phyloP scores from a whole-genome alignment of 2,113 vertebrate genomes.

The Elephas maximus region DNA sequence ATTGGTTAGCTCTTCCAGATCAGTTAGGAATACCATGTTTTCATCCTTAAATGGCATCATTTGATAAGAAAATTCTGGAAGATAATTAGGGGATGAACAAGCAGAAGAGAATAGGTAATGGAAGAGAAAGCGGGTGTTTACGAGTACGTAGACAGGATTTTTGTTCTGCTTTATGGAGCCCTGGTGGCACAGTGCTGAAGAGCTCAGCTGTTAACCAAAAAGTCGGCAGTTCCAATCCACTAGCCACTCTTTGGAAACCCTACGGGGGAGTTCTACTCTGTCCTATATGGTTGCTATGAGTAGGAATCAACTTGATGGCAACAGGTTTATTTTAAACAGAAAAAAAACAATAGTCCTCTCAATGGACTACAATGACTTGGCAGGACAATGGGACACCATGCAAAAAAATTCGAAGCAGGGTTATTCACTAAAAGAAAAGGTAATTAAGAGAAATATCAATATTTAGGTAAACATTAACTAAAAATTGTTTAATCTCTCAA shows the following conservation, averaged over 20 bases:
- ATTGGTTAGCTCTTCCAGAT: background rate
- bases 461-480: background rate
- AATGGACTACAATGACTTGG: background rate
- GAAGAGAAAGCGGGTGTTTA: background rate
- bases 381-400: background rate
- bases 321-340: background rate
- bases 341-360: background rate
- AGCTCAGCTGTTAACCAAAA: too few relatives aligned
- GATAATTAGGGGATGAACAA: background rate
- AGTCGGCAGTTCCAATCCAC: too few relatives aligned
- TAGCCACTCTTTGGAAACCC: too few relatives aligned
- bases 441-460: background rate
- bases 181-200: too few relatives aligned
- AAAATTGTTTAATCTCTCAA: background rate
- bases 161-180: background rate
- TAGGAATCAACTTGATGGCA: too few relatives aligned
- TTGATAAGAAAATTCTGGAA: background rate
- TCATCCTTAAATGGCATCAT: background rate
- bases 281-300: too few relatives aligned
- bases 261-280: too few relatives aligned
- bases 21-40: background rate
- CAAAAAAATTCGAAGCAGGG: background rate
- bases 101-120: background rate
- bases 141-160: background rate
- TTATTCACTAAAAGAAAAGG: background rate